Conservation (phyloP, 2,888 invertebrate species). For the Trachelus stipa region DNA sequence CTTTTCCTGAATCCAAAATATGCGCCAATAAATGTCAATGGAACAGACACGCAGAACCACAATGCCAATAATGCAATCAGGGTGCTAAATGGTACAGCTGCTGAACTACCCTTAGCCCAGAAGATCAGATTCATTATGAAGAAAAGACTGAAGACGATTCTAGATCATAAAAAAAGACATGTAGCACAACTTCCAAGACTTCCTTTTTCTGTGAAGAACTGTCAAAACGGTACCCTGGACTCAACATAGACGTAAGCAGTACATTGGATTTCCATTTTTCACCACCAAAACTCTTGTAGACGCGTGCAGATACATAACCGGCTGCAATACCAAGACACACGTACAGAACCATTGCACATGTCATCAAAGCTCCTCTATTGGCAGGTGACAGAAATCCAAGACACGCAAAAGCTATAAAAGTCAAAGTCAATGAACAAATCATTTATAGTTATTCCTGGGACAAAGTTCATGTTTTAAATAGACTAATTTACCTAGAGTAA, state of each 20-base stretch:
- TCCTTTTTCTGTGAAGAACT: neutral
- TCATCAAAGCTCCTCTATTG: constrained; percentile 98
- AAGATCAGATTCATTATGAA: constrained; percentile 96
- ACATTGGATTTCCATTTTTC: constrained; percentile 99
- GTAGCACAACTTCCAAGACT: neutral
- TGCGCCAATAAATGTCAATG: constrained; percentile 96
- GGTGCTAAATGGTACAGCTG: constrained; percentile 97
- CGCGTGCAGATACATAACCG: constrained; percentile 95
- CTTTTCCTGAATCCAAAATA: constrained; percentile 98
- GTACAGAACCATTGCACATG: constrained; percentile 95
- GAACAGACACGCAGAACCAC: constrained; percentile 99
- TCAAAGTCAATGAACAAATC: neutral
- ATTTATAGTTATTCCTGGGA: neutral
- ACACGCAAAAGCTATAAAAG: constrained; percentile 89
- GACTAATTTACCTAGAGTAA: constrained; percentile 78
- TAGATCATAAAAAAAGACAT: constrained; percentile 62
- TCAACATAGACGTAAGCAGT: constrained; percentile 93
- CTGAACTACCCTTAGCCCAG: constrained; percentile 96
- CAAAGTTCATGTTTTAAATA: neutral
- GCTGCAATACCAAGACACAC: constrained; percentile 97
- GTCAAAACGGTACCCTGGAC: constrained; percentile 82
- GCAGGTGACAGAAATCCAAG: constrained; percentile 98
- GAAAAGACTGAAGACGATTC: constrained; percentile 95
- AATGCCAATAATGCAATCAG: constrained; percentile 92
- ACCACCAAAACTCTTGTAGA: constrained; percentile 99